Conservation (phyloP, 2,888 invertebrate genomes). For the Metacarcinus magister region DNA sequence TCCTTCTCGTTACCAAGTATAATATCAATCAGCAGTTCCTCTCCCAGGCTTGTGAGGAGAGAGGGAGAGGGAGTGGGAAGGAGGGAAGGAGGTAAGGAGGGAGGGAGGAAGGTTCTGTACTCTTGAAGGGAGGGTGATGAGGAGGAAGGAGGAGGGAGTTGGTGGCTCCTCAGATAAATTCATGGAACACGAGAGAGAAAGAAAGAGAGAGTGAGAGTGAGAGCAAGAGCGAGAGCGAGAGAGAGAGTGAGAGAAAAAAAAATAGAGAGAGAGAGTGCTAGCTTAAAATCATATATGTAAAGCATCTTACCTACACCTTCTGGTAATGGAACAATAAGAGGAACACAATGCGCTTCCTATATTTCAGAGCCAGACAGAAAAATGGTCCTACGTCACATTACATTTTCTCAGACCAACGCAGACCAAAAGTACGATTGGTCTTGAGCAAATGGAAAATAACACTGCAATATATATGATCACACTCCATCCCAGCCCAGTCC, state of each 20-base stretch:
- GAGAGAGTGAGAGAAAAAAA: conserved; percentile 36
- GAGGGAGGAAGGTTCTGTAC: background rate
- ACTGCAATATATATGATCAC: no score
- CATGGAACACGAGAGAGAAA: background rate
- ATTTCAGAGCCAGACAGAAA: background rate
- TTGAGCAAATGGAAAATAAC: background rate
- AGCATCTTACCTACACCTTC: background rate
- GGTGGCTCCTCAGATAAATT: background rate
- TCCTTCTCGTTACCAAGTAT: conserved; percentile 9
- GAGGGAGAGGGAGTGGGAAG: background rate
- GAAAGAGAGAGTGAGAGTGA: conserved; percentile 49
- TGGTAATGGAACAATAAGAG: background rate
- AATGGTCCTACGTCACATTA: background rate
- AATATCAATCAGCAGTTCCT: conserved; percentile 13
- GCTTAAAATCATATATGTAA: conserved; percentile 43
- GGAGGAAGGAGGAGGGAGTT: background rate
- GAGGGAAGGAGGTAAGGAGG: background rate
- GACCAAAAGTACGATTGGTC: background rate
- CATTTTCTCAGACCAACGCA: background rate
- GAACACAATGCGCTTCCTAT: background rate
- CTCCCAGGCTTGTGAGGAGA: conserved; percentile 14
- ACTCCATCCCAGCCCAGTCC: no score
- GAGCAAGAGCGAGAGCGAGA: conserved; percentile 45
- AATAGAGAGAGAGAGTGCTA: background rate
- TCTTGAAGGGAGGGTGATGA: background rate